Percentiles rank a stretch among this genome's conserved stretches.
phyloP scores from a whole-genome alignment of 2,113 vertebrate species.

The Corythornis cristatus region DNA sequence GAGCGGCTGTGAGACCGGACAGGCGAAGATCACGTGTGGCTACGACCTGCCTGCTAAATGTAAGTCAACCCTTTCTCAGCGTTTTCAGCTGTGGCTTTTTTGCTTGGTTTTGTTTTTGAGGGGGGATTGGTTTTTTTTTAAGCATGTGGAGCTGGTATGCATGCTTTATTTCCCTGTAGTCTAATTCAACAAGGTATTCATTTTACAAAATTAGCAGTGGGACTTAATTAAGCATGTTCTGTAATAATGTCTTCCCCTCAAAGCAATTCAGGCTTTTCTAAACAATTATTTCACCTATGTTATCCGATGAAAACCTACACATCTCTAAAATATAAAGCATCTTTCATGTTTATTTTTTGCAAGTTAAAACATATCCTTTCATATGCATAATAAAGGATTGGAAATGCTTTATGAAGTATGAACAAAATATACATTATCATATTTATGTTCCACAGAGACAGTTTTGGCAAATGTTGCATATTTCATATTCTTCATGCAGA shows the following conservation, averaged over 20 bases:
- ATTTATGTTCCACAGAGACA: constrained; percentile 47
- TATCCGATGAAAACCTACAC: not conserved
- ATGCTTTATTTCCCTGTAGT: not conserved
- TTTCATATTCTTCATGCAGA: constrained; percentile 65
- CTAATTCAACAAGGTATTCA: constrained; percentile 31
- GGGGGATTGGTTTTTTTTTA: not conserved
- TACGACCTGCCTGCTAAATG: constrained; percentile 96
- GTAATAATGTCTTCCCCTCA: constrained; percentile 25
- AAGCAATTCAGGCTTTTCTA: constrained; percentile 29
- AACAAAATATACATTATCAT: constrained; percentile 66
- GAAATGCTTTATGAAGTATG: constrained; percentile 46
- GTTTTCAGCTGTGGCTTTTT: not conserved
- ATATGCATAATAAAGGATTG: constrained; percentile 17
- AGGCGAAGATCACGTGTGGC: constrained; percentile 96
- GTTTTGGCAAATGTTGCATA: constrained; percentile 69
- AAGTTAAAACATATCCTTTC: constrained; percentile 11
- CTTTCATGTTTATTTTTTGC: constrained; percentile 19
- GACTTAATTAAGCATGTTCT: constrained; percentile 44
- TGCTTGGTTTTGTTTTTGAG: too few species aligned
- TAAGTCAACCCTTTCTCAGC: constrained; percentile 75
- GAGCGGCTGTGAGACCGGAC: constrained; percentile 93
- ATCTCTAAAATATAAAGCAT: not conserved
- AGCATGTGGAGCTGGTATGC: not conserved
- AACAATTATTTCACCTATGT: not conserved
- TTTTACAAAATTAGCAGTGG: constrained; percentile 51